These are phyloP conservation scores for Carassius auratus DNA, from an alignment of 2,113 vertebrate genomes.

Conservation along the genomic window DNA sequence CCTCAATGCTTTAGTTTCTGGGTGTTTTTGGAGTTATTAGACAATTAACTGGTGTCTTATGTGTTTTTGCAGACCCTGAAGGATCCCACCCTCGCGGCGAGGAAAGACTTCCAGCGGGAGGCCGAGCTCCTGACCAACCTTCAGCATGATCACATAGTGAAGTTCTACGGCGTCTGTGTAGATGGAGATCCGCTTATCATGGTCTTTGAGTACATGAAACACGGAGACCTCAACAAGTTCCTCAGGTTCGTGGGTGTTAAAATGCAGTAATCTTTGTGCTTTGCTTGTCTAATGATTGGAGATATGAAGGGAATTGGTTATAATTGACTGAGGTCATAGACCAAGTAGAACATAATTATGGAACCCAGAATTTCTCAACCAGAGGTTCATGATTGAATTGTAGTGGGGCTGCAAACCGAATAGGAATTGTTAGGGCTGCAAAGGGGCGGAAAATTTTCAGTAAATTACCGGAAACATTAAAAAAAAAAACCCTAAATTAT, in stretches of 20 bases:
- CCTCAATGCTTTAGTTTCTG: neutral
- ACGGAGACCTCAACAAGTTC: constrained; percentile 90
- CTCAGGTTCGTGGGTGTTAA: constrained; percentile 74
- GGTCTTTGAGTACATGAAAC: constrained; percentile 94
- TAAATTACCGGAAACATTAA: too few species aligned
- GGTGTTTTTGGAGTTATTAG: neutral
- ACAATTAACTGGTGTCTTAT: neutral
- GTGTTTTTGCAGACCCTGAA: constrained; percentile 80
- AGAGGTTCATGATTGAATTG: neutral
- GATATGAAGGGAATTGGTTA: neutral
- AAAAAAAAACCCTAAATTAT: too few species aligned
- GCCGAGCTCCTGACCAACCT: constrained; percentile 90
- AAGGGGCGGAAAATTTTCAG: too few species aligned
- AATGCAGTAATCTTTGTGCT: neutral
- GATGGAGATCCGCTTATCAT: constrained; percentile 90
- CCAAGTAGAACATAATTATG: neutral
- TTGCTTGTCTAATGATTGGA: neutral
- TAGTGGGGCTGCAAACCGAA: neutral
- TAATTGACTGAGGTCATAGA: neutral
- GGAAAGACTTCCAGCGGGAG: constrained; percentile 90
- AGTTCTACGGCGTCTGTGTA: constrained; percentile 88
- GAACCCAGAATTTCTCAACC: neutral
- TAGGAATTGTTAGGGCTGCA: too few species aligned
- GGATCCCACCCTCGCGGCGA: constrained; percentile 84
- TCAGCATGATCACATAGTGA: constrained; percentile 89